Base-by-base conservation (phyloP, 2,113 vertebrate genomes). In the Anthoscopus minutus region DNA sequence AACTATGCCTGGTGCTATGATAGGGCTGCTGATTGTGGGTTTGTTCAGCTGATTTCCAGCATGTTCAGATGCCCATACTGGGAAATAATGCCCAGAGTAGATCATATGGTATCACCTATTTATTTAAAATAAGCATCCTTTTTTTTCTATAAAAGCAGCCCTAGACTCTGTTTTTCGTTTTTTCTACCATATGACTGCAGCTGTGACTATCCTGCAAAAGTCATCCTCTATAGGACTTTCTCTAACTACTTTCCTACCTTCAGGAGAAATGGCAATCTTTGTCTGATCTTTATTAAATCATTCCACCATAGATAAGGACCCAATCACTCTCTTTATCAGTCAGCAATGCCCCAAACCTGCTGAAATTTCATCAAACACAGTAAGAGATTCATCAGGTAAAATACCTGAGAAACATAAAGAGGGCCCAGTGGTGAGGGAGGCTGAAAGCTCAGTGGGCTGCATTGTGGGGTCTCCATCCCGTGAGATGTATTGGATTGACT, bases 1-100 rank as follows among this genome's bases (percentile, higher is more conserved):
- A 82, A 56, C 83, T 74, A 38, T 51, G 70, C 61, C n/a, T 51
- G 27, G 33, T 85, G 53, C 45, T 79, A 8, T 13, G 35, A 54
- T 24, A 24, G 31, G 37, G 22, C 42, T 81, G 28, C 14, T 45
- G 60, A n/a, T 3, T 23, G 25, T 42, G 48, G 33, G 21, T 74
- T 94, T 84, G 25, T 86, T 86, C 67, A 51, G n/a, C 50, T 70
- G 77, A 70, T 87, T 93, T 70, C 54, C 90, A 65, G 50, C 35
- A 54, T 13, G 22, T 86, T 73, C 88, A 44, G 64, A 80, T 37
- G 45, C 37, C 42, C 53, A 64, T 69, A 88, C 4, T 5, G 53
- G 56, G 33, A 48, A 60, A 60, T 69, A 88, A 47, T 19, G 24
- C 37, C 20, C 23, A 47, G 35, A 72, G 9, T 7, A 83, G 14